phyloP scores from a whole-genome alignment of 2,113 vertebrate genomes.

The Canis aureus region DNA sequence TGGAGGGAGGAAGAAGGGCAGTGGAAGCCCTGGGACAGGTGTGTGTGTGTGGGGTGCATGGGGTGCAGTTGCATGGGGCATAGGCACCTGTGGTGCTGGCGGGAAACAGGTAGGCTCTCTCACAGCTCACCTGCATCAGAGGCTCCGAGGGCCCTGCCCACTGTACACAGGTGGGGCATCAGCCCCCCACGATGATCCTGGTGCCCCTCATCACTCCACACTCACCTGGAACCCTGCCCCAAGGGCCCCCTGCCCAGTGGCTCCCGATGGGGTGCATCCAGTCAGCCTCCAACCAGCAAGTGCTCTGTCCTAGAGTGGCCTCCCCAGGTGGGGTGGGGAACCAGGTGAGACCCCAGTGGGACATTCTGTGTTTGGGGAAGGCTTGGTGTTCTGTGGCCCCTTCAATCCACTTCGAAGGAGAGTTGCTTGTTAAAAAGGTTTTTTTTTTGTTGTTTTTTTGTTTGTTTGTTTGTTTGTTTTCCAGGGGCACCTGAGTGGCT shows the following conservation, averaged over 20 bases:
- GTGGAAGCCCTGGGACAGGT: not conserved
- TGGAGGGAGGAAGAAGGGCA: not conserved
- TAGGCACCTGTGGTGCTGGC: not conserved
- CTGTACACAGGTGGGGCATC: too few relatives aligned
- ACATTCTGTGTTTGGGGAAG: not conserved
- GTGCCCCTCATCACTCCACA: too few relatives aligned
- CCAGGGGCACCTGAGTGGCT: not conserved
- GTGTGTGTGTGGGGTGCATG: too few relatives aligned
- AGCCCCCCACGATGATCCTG: too few relatives aligned
- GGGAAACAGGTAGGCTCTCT: not conserved
- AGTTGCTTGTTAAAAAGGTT: not conserved
- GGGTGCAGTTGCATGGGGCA: not conserved
- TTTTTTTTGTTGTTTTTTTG: not conserved
- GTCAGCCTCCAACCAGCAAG: too few relatives aligned
- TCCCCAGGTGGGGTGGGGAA: not conserved
- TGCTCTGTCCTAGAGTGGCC: not conserved
- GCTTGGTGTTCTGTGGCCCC: not conserved
- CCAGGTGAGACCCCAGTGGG: too few relatives aligned
- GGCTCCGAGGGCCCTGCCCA: not conserved
- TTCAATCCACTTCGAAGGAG: not conserved
- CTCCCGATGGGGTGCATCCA: not conserved
- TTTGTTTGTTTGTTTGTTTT: not conserved
- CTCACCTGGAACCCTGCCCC: too few relatives aligned
- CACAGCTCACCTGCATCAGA: not conserved
- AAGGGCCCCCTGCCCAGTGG: not conserved